phyloP scores from a whole-genome alignment of 2,888 invertebrate species.

The Caradrina clavipalpis region DNA sequence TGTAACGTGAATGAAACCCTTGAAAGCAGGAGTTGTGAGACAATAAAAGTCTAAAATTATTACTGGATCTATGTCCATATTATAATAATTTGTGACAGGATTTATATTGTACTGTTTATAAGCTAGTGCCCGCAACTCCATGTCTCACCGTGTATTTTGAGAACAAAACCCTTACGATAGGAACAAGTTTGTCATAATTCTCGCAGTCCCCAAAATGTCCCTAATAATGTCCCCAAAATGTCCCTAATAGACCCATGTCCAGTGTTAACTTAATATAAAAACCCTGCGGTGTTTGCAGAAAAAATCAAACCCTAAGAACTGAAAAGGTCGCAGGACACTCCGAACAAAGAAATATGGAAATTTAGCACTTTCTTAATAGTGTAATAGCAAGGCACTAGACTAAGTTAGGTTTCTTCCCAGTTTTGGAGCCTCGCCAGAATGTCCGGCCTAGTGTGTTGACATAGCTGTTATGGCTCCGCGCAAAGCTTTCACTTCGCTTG shows the following conservation, averaged over 20 bases:
- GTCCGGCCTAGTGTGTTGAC: constrained; percentile 34
- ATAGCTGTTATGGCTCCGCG: constrained; percentile 16
- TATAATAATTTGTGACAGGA: background rate
- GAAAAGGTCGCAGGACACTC: constrained; percentile 33
- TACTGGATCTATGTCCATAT: no score
- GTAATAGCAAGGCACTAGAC: constrained; percentile 30
- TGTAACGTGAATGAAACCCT: no score
- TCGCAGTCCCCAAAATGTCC: background rate
- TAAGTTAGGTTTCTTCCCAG: constrained; percentile 13
- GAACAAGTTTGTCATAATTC: no score
- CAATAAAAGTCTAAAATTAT: no score
- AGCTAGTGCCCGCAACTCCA: no score
- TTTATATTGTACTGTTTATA: no score
- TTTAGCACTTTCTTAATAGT: constrained; percentile 43
- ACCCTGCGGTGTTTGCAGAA: constrained; percentile 37
- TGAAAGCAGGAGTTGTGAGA: no score
- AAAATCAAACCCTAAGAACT: constrained; percentile 16
- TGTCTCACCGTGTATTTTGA: no score
- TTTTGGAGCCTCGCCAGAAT: constrained; percentile 54
- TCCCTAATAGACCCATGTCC: constrained; percentile 2
- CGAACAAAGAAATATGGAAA: constrained; percentile 46
- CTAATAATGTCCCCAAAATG: constrained; percentile 5
- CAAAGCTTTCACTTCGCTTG: background rate
- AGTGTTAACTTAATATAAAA: constrained; percentile 40
- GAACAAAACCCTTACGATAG: no score